Evolutionary conservation across 1,140 invertebrate species (phyloP).

Genomic region (Hirudo medicinalis): DNA sequence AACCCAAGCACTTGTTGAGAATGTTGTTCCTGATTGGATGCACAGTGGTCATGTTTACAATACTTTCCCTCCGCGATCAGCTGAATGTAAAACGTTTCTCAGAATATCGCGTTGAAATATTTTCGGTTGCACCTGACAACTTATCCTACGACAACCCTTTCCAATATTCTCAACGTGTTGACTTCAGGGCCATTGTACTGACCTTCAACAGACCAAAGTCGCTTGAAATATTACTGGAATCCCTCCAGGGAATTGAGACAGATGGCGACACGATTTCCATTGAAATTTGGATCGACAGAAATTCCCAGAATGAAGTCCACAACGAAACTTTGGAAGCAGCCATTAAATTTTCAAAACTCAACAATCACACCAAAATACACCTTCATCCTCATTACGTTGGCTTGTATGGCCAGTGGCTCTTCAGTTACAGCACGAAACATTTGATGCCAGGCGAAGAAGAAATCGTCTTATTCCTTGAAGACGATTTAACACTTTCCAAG

Average conservation of each 20-base stretch:
- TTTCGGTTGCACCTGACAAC: too few relatives aligned
- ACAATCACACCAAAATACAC: background rate
- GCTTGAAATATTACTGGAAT: slow-evolving; percentile 12
- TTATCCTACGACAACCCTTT: background rate
- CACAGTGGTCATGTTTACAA: too few relatives aligned
- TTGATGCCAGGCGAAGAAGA: slow-evolving; percentile 24
- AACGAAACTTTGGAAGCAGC: slow-evolving; percentile 5
- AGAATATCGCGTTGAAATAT: too few relatives aligned
- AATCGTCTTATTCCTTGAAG: slow-evolving; percentile 33
- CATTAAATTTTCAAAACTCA: too few relatives aligned
- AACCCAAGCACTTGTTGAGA: too few relatives aligned
- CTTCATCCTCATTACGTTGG: background rate
- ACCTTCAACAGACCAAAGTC: slow-evolving; percentile 10
- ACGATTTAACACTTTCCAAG: slow-evolving; percentile 31
- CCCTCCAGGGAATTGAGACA: background rate
- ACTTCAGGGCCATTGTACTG: slow-evolving; percentile 3
- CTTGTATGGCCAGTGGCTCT: slow-evolving; percentile 8
- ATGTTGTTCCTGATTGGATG: too few relatives aligned
- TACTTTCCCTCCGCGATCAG: too few relatives aligned
- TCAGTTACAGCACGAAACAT: background rate
- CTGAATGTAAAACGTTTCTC: too few relatives aligned
- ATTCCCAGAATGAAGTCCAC: background rate
- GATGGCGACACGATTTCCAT: background rate
- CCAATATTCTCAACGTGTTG: slow-evolving; percentile 3
- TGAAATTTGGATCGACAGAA: slow-evolving; percentile 14